phyloP scores from a whole-genome alignment of 2,888 invertebrate genomes.

The Adineta ricciae region DNA sequence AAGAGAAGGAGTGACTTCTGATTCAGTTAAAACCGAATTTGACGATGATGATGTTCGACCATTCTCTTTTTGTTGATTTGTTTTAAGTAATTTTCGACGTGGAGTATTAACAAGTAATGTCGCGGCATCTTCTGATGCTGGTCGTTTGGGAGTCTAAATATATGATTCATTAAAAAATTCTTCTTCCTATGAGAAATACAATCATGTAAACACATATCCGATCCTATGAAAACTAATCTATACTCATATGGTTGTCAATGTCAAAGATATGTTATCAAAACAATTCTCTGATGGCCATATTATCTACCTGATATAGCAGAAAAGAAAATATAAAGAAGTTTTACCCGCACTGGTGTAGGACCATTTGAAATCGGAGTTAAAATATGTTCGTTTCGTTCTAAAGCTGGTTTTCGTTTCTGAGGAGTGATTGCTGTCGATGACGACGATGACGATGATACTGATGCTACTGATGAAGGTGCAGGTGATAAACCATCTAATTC shows the following conservation, averaged over 20 bases:
- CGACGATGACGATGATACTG: no score
- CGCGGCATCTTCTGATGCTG: not conserved
- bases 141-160: conserved; percentile 13
- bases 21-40: not conserved
- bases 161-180: not conserved
- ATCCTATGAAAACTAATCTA: no score
- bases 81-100: conserved; percentile 19
- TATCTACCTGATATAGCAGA: not conserved
- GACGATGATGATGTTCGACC: not conserved
- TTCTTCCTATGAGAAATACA: no score
- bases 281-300: no score
- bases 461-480: not conserved
- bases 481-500: not conserved
- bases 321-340: not conserved
- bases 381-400: conserved; percentile 9
- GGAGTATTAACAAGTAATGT: conserved; percentile 2
- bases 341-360: not conserved
- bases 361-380: conserved; percentile 11
- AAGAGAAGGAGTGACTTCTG: not conserved
- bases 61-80: conserved; percentile 17
- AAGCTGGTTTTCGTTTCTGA: not conserved
- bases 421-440: not conserved
- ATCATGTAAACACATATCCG: no score
- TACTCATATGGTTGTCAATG: no score
- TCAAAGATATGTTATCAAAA: no score